Evolutionary conservation across 2,888 invertebrate species (phyloP), one percentile per base, ranked within the genome.

Genomic region (Lingula anatina): DNA sequence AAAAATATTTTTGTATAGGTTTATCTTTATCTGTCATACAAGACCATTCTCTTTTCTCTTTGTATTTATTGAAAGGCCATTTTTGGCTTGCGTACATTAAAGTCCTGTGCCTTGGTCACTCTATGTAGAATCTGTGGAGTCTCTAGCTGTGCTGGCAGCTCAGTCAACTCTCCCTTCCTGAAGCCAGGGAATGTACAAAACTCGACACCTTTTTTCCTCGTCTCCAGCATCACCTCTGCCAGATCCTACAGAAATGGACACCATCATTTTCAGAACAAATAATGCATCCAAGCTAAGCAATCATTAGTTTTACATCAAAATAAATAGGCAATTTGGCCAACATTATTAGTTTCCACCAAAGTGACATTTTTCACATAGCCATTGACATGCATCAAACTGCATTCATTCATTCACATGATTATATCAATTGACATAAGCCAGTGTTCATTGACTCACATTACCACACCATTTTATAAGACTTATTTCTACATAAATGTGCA

Each of bases 81-180:
- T n/a, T n/a, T n/a, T n/a, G n/a, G n/a, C n/a, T n/a, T n/a, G n/a
- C 67, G 61, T 55, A 73, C 74, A 62, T 72, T 73, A 53, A 73
- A 72, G 46, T 70, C 66, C 52, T 73, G 70, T 9, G 70, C 69
- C 42, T 68, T 72, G 27, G 73, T 71, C 35, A 75, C 67, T 31
- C 66, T 53, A 47, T 74, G 68, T n/a, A 75, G 60, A 21, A 75
- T 66, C n/a, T 67, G 71, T 15, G 71, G 71, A 12, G 68, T 65
- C 51, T 75, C 73, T n/a, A 74, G 56, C 46, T 73, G 69, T 5
- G 63, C 64, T 7, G 75, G 75, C 18, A 75, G 54, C 47, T 70
- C 69, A 18, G 71, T 67, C 37, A 73, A 55, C 50, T 73, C 71
- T 18, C 69, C 68, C 9, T 64, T 58, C 4, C 62, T 54, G 53